Percentiles rank a stretch among this genome's conserved stretches.
Evolutionary conservation across 1,140 invertebrate genomes (phyloP).

Genomic region (Penaeus vannamei): DNA sequence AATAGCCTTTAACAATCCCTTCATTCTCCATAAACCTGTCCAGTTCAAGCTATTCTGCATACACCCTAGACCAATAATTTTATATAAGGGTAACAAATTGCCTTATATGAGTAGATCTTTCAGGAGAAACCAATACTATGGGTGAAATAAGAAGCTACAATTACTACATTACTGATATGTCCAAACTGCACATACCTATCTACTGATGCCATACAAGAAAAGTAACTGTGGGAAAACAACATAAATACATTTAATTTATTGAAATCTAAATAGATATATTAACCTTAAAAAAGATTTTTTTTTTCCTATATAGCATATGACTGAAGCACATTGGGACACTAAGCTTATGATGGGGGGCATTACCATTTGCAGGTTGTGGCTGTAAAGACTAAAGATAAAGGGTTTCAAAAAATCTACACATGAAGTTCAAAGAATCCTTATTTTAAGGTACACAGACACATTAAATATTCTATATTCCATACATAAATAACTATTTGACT

Average conservation of each 20-base stretch:
- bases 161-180: conserved; percentile 62
- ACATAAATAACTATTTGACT: conserved; percentile 50
- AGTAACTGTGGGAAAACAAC: conserved; percentile 59
- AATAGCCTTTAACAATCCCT: no score
- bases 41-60: no score
- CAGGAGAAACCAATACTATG: conserved; percentile 46
- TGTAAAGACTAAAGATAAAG: conserved; percentile 58
- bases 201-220: conserved; percentile 63
- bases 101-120: conserved; percentile 13
- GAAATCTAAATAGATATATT: conserved; percentile 62
- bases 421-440: conserved; percentile 33
- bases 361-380: conserved; percentile 53
- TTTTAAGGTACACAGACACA: conserved; percentile 57
- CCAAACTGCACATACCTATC: conserved; percentile 63
- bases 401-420: conserved; percentile 64
- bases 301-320: conserved; percentile 12
- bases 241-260: conserved; percentile 56
- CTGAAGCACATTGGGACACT: conserved; percentile 55
- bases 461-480: conserved; percentile 47
- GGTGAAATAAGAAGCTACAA: conserved; percentile 61
- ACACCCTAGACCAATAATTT: no score
- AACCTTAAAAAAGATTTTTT: conserved; percentile 58
- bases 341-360: conserved; percentile 51
- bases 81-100: not conserved
- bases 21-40: no score